Conservation (phyloP, 2,888 invertebrate genomes). For the Cyclophora albipunctata region DNA sequence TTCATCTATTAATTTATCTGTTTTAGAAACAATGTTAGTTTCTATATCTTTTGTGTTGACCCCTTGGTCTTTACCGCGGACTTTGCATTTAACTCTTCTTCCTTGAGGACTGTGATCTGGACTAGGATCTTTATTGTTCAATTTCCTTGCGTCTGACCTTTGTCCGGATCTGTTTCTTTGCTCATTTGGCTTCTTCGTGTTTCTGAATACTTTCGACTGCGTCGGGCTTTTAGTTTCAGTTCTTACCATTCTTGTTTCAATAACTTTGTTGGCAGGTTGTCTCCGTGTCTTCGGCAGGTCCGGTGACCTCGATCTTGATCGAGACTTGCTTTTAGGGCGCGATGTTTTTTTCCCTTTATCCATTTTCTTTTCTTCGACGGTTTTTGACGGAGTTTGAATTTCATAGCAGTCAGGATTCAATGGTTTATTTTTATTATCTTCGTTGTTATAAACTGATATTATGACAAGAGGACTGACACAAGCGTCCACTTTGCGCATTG, state of each 20-base stretch:
- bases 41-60: neutral
- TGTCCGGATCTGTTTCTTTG: too few species aligned
- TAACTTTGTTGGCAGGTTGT: slow-evolving; percentile 9
- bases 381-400: slow-evolving; percentile 1
- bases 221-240: neutral
- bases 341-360: slow-evolving; percentile 10
- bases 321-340: neutral
- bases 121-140: too few species aligned
- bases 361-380: neutral
- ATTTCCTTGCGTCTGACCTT: too few species aligned
- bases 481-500: too few species aligned
- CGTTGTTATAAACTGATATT: slow-evolving; percentile 54
- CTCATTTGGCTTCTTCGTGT: too few species aligned
- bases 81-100: neutral
- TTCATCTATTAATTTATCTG: neutral
- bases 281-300: neutral
- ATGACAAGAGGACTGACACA: slow-evolving; percentile 45
- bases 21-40: neutral
- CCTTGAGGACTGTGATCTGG: too few species aligned
- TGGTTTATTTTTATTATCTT: too few species aligned
- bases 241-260: slow-evolving; percentile 1
- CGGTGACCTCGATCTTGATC: slow-evolving; percentile 1
- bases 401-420: too few species aligned
- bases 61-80: neutral
- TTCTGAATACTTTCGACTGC: too few species aligned